These are phyloP conservation scores for Trichoplax adhaerens DNA, from an alignment of 37 sponge, comb jelly and placozoan species.

Conservation along the genomic window DNA sequence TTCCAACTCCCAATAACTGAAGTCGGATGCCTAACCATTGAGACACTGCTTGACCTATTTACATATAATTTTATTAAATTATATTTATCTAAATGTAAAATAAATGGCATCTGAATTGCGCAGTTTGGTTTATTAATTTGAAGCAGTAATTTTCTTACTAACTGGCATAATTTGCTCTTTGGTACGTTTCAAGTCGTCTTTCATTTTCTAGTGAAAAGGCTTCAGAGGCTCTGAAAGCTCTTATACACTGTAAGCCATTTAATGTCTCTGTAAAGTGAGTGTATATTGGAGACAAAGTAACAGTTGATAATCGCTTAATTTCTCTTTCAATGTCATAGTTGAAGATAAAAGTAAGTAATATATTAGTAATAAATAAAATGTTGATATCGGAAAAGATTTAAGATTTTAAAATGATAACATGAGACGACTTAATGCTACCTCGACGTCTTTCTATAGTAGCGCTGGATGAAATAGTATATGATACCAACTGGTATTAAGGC, in stretches of 20 bases:
- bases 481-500: constrained; percentile 61
- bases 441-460: constrained; percentile 85
- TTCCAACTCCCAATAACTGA: constrained; percentile 69
- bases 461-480: constrained; percentile 79
- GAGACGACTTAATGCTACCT: constrained; percentile 20
- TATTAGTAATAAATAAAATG: not conserved
- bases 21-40: constrained; percentile 76
- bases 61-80: no score
- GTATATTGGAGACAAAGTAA: constrained; percentile 85
- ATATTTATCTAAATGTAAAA: constrained; percentile 37
- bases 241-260: constrained; percentile 51
- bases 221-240: constrained; percentile 45
- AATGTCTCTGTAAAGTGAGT: constrained; percentile 90
- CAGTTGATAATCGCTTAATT: constrained; percentile 79
- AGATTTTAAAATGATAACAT: not conserved
- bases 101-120: not conserved
- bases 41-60: constrained; percentile 23
- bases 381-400: not conserved
- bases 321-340: constrained; percentile 31
- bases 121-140: not conserved
- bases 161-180: constrained; percentile 76
- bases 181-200: constrained; percentile 47
- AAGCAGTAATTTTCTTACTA: constrained; percentile 10
- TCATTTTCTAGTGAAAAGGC: constrained; percentile 59
- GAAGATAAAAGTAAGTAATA: not conserved